These are phyloP conservation scores for Pelobates cultripes DNA, from an alignment of 2,797 vertebrate species.

Conservation along the genomic window DNA sequence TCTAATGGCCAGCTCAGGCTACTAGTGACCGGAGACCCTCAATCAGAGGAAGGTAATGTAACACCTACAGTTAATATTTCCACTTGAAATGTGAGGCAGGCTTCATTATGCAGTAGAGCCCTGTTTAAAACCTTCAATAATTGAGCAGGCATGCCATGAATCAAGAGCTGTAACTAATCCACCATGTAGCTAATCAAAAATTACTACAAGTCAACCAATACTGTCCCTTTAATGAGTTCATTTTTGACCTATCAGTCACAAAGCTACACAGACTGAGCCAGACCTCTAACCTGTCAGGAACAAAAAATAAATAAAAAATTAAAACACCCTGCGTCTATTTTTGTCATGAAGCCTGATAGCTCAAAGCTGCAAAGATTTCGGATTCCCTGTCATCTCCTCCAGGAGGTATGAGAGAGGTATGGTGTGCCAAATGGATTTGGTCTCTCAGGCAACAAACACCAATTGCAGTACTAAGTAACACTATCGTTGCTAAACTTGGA, in stretches of 20 bases:
- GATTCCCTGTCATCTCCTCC: background rate
- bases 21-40: slow-evolving; percentile 4
- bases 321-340: slow-evolving; percentile 17
- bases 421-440: slow-evolving; percentile 12
- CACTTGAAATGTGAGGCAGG: slow-evolving; percentile 16
- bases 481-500: slow-evolving; percentile 4
- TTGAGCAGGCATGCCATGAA: slow-evolving; percentile 19
- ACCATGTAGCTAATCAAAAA: slow-evolving; percentile 19
- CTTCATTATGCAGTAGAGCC: slow-evolving; percentile 27
- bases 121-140: slow-evolving; percentile 36
- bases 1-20: background rate
- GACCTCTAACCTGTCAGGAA: slow-evolving; percentile 25
- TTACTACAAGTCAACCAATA: slow-evolving; percentile 11
- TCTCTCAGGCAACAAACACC: slow-evolving; percentile 28
- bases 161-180: slow-evolving; percentile 26
- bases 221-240: slow-evolving; percentile 23
- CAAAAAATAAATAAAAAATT: background rate
- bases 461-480: slow-evolving; percentile 22
- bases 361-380: background rate
- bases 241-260: slow-evolving; percentile 43
- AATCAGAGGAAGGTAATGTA: slow-evolving; percentile 21
- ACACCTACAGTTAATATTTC: slow-evolving; percentile 7
- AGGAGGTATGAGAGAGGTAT: background rate
- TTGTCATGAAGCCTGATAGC: slow-evolving; percentile 13
- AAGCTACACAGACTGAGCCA: slow-evolving; percentile 19